phyloP scores from a whole-genome alignment of 1,140 invertebrate genomes.

The Leptestheria dahalacensis region DNA sequence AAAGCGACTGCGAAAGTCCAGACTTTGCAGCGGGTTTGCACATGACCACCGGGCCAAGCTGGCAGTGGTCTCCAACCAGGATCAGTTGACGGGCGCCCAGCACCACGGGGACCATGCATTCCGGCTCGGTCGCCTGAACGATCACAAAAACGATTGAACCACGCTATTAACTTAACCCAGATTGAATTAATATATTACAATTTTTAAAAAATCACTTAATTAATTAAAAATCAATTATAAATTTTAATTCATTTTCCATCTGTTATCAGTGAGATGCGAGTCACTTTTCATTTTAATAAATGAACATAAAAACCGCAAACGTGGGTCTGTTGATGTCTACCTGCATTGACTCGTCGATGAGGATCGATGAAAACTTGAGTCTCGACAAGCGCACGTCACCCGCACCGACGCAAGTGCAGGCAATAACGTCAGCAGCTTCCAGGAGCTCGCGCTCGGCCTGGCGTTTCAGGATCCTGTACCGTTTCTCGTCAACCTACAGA shows the following conservation, averaged over 20 bases:
- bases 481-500: conserved; percentile 60
- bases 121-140: conserved; percentile 86
- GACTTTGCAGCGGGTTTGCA: conserved; percentile 97
- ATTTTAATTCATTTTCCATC: no score
- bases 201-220: no score
- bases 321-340: no score
- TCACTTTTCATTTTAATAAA: not conserved
- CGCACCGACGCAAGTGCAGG: conserved; percentile 96
- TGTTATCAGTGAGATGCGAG: not conserved
- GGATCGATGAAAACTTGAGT: conserved; percentile 89
- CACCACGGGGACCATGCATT: conserved; percentile 97
- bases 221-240: no score
- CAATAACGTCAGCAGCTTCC: conserved; percentile 94
- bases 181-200: no score
- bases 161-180: no score
- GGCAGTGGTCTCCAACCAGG: conserved; percentile 96
- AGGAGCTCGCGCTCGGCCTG: conserved; percentile 81
- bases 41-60: conserved; percentile 96
- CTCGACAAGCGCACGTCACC: conserved; percentile 82
- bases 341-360: conserved; percentile 85
- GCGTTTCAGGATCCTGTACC: conserved; percentile 82
- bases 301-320: no score
- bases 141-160: no score
- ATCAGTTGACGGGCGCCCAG: conserved; percentile 89
- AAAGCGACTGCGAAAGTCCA: conserved; percentile 91